A percentile compares a stretch with the other conserved stretches of the same genome.
These are phyloP conservation scores for Drosophila miranda DNA, from an alignment of 1,140 invertebrate species.

Conservation along the genomic window DNA sequence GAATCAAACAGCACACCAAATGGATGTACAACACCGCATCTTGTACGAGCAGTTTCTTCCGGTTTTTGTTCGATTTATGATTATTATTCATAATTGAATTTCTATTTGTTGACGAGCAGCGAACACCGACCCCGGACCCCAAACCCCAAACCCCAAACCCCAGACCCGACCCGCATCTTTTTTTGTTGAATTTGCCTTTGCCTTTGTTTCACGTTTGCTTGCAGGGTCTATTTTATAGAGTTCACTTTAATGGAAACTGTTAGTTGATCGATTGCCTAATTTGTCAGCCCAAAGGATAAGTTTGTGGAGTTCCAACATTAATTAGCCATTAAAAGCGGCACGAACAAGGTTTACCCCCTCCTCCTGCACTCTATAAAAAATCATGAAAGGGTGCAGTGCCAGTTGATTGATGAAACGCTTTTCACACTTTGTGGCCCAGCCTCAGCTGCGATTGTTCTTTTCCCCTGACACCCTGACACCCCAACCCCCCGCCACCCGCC, in stretches of 20 bases:
- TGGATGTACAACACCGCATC: conserved; percentile 27
- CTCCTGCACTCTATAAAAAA: not conserved
- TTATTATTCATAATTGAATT: conserved; percentile 67
- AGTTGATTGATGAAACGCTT: conserved; percentile 64
- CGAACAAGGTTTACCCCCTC: conserved; percentile 54
- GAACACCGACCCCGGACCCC: conserved; percentile 16
- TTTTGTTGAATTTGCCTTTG: conserved; percentile 3
- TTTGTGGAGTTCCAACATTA: conserved; percentile 59
- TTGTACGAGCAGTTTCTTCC: conserved; percentile 60
- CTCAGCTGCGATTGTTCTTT: conserved; percentile 27
- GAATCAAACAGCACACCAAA: conserved; percentile 40
- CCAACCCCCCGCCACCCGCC: not conserved
- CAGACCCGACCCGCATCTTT: conserved; percentile 58
- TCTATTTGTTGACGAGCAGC: conserved; percentile 59
- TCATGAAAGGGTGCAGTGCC: conserved; percentile 58
- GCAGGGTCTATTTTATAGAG: conserved; percentile 33
- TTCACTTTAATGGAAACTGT: conserved; percentile 54
- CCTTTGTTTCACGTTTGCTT: conserved; percentile 9
- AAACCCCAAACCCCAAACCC: too few species aligned
- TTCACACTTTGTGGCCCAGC: conserved; percentile 18
- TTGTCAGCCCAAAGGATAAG: conserved; percentile 64
- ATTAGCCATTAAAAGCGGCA: conserved; percentile 66
- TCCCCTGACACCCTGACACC: not conserved
- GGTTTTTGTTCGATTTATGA: conserved; percentile 65
- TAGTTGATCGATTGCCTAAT: conserved; percentile 72